phyloP scores from a whole-genome alignment of 2,113 vertebrate species.

The Athene noctua region DNA sequence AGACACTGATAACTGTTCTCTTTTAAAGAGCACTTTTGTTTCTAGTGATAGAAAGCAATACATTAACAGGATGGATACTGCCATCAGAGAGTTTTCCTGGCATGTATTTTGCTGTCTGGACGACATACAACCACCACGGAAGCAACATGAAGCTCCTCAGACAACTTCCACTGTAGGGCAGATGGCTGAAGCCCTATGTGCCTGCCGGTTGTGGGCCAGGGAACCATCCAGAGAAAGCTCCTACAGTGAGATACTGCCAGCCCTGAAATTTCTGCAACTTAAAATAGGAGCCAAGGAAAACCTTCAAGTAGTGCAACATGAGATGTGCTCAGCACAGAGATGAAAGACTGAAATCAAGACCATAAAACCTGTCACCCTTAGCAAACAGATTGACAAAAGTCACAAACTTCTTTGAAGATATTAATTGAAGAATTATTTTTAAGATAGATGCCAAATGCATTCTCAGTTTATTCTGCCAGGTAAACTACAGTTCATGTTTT shows the following conservation, averaged over 20 bases:
- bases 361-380: neutral
- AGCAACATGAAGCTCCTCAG: neutral
- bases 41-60: neutral
- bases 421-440: neutral
- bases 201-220: neutral
- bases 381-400: neutral
- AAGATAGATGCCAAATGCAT: neutral
- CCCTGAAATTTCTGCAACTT: neutral
- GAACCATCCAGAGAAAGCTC: neutral
- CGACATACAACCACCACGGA: neutral
- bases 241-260: neutral
- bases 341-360: neutral
- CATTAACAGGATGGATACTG: neutral
- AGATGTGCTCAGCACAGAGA: neutral
- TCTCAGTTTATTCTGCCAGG: neutral
- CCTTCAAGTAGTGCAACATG: neutral
- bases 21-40: neutral
- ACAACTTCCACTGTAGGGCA: neutral
- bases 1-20: neutral
- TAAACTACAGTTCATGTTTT: neutral
- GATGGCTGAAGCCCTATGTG: neutral
- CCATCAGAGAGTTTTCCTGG: neutral
- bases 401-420: neutral
- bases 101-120: neutral
- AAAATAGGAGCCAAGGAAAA: neutral